Conservation (phyloP, 2,113 vertebrate species). For the Ceratotherium simum region DNA sequence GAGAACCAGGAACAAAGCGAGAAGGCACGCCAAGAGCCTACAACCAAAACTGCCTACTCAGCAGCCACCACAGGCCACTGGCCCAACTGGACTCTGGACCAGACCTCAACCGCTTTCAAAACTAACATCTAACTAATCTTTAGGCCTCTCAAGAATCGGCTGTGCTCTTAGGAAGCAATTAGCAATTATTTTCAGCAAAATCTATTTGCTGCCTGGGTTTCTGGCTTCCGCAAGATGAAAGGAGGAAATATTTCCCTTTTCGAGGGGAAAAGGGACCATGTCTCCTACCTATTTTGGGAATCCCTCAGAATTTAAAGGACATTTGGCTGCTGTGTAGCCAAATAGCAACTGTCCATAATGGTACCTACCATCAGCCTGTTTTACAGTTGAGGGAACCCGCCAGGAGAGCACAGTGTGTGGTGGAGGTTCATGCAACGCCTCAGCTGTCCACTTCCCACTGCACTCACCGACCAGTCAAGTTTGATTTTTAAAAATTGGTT, state of each 20-base stretch:
- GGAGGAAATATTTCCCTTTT: not conserved
- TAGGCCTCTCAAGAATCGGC: not conserved
- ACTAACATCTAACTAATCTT: rapidly evolving
- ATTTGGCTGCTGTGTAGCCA: not conserved
- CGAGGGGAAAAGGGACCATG: not conserved
- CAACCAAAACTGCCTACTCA: not conserved
- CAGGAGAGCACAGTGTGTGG: not conserved
- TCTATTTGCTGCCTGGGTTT: not conserved
- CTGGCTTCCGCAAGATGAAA: not conserved
- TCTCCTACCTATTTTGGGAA: not conserved
- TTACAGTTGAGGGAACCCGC: not conserved
- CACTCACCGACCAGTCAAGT: not conserved
- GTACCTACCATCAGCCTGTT: not conserved
- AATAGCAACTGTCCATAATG: not conserved
- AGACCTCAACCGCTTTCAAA: not conserved
- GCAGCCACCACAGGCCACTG: not conserved
- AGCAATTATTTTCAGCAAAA: conserved; percentile 42
- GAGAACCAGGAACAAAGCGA: not conserved
- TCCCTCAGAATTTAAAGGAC: not conserved
- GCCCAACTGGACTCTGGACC: too few species aligned
- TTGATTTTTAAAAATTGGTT: not conserved
- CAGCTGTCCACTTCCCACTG: not conserved
- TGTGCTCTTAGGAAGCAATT: not conserved
- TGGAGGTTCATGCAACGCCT: not conserved
- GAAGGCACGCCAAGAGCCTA: not conserved